Percentiles rank a stretch among this genome's conserved stretches.
phyloP scores from a whole-genome alignment of 1,140 invertebrate genomes.

The Heliconius hermathena region DNA sequence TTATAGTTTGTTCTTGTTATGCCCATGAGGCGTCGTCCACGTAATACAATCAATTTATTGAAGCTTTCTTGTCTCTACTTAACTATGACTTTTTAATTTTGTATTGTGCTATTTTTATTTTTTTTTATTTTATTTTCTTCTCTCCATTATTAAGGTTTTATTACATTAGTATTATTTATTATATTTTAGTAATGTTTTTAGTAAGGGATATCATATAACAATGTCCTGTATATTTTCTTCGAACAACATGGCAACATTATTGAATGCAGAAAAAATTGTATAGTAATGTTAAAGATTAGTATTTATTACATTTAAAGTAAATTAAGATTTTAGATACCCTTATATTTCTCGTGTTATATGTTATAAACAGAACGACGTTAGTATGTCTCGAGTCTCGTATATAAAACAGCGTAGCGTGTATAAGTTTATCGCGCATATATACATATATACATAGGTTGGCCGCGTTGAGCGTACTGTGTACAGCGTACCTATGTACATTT shows the following conservation, averaged over 20 bases:
- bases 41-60: neutral
- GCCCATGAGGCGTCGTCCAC: neutral
- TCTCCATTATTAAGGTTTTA: too few species aligned
- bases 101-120: neutral
- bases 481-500: slow-evolving; percentile 46
- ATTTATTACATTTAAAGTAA: neutral
- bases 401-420: slow-evolving; percentile 34
- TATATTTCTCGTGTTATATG: neutral
- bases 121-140: neutral
- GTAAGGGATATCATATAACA: neutral
- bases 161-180: neutral
- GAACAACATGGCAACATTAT: neutral
- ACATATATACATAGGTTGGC: slow-evolving; percentile 25
- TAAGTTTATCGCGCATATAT: slow-evolving; percentile 53
- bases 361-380: neutral
- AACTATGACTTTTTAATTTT: neutral
- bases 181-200: neutral
- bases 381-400: neutral
- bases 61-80: neutral
- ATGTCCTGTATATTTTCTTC: neutral
- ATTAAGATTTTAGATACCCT: neutral
- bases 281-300: too few species aligned
- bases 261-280: neutral
- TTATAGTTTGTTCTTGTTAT: slow-evolving; percentile 3
- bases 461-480: slow-evolving; percentile 11